phyloP scores from a whole-genome alignment of 2,797 vertebrate species.

The Stomatorhinus walkeri region DNA sequence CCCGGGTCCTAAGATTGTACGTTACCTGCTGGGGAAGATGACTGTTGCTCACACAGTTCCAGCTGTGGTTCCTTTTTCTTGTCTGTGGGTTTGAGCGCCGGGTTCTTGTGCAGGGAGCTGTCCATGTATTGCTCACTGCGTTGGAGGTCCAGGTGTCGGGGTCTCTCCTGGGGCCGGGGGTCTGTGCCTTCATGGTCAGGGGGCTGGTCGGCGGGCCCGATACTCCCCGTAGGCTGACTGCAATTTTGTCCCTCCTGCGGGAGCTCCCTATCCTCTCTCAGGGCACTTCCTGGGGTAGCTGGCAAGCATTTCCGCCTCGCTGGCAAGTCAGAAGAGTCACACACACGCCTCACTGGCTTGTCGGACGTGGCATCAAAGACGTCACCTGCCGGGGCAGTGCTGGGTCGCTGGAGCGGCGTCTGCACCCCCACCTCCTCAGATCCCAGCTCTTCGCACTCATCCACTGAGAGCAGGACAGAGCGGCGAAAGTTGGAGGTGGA shows the following conservation, averaged over 20 bases:
- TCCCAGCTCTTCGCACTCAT: slow-evolving; percentile 92
- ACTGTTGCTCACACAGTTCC: slow-evolving; percentile 74
- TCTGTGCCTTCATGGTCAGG: slow-evolving; percentile 50
- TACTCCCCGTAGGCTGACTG: neutral
- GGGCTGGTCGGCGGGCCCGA: neutral
- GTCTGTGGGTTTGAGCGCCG: slow-evolving; percentile 61
- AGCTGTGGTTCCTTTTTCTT: slow-evolving; percentile 70
- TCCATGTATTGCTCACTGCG: slow-evolving; percentile 69
- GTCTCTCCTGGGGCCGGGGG: slow-evolving; percentile 78
- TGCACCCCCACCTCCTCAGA: slow-evolving; percentile 80
- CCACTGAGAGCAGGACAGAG: slow-evolving; percentile 89
- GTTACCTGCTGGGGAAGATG: slow-evolving; percentile 95
- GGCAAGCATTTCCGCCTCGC: slow-evolving; percentile 47
- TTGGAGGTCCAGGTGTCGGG: slow-evolving; percentile 83
- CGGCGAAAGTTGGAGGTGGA: slow-evolving; percentile 75
- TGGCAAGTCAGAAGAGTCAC: slow-evolving; percentile 42
- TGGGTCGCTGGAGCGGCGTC: slow-evolving; percentile 50
- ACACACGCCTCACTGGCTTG: slow-evolving; percentile 35
- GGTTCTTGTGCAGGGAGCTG: slow-evolving; percentile 57
- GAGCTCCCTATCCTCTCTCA: neutral
- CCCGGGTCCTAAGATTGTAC: slow-evolving; percentile 70
- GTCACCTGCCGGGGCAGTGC: slow-evolving; percentile 64
- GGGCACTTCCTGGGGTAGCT: slow-evolving; percentile 19
- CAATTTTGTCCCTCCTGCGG: neutral
- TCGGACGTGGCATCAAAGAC: slow-evolving; percentile 70